Evolutionary conservation across 2,113 vertebrate genomes (phyloP).

Genomic region (Nothocercus julius): DNA sequence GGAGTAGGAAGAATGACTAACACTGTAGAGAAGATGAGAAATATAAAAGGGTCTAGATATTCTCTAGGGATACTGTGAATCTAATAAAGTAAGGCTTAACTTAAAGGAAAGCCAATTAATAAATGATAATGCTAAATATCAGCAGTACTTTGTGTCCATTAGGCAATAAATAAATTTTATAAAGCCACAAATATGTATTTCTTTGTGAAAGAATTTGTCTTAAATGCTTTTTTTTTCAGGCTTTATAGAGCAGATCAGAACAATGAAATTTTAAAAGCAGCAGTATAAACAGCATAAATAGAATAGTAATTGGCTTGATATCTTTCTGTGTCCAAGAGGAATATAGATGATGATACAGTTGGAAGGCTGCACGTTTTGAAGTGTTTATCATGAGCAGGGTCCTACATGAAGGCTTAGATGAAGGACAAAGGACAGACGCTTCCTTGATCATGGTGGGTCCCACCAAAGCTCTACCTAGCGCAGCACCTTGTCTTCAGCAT

Average conservation of each 20-base stretch:
- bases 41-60: not conserved
- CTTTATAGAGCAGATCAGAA: not conserved
- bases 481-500: not conserved
- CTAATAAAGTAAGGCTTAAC: slow-evolving; percentile 8
- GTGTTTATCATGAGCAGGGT: not conserved
- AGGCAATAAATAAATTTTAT: not conserved
- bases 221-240: not conserved
- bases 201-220: not conserved
- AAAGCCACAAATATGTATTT: not conserved
- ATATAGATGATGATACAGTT: not conserved
- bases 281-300: not conserved
- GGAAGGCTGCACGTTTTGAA: not conserved
- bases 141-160: not conserved
- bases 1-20: not conserved
- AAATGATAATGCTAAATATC: not conserved
- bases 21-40: not conserved
- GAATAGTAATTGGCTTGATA: not conserved
- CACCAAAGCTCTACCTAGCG: not conserved
- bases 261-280: not conserved
- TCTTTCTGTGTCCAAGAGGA: not conserved
- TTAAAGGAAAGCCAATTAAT: slow-evolving; percentile 14
- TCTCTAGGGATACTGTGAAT: not conserved
- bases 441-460: not conserved
- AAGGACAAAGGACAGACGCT: not conserved
- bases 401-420: accelerated